A percentile compares a stretch with the other conserved stretches of the same genome.
Evolutionary conservation across 2,113 vertebrate species (phyloP).

Genomic region (Malaclemys terrapin): DNA sequence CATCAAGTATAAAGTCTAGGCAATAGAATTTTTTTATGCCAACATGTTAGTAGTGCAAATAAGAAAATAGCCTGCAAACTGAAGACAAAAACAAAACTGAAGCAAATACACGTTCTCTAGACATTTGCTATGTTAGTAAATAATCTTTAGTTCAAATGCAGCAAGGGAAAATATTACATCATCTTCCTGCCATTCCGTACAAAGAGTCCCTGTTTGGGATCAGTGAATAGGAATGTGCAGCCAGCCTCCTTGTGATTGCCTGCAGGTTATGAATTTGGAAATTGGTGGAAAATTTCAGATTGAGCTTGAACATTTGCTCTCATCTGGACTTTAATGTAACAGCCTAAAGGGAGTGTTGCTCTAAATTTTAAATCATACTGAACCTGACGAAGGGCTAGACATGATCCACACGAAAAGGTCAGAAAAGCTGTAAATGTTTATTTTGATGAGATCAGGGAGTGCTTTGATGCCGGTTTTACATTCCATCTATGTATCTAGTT

Average conservation of each 20-base stretch:
- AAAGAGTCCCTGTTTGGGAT: not conserved
- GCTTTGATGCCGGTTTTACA: conserved; percentile 51
- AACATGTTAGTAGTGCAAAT: not conserved
- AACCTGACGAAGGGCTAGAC: conserved; percentile 76
- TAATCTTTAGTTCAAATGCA: conserved; percentile 15
- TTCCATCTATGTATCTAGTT: conserved; percentile 30
- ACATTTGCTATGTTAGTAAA: not conserved
- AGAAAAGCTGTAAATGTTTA: conserved; percentile 76
- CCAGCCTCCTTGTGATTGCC: conserved; percentile 79
- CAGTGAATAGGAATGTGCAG: conserved; percentile 10
- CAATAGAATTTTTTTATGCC: not conserved
- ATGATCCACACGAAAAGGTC: conserved; percentile 78
- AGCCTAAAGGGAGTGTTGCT: conserved; percentile 72
- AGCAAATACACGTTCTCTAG: not conserved
- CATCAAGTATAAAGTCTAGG: not conserved
- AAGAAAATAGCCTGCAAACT: conserved; percentile 20
- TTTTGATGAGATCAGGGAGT: conserved; percentile 58
- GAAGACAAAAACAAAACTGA: not conserved
- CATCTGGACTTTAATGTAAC: conserved; percentile 71
- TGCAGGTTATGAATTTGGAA: conserved; percentile 55
- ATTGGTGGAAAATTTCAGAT: conserved; percentile 61
- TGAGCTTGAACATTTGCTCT: conserved; percentile 40
- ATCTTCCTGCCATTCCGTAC: not conserved
- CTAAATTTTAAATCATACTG: conserved; percentile 67
- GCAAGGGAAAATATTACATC: not conserved